Percentiles rank a stretch among this genome's conserved stretches.
Evolutionary conservation across 2,113 vertebrate genomes (phyloP).

Genomic region (Grammomys dolichurus): DNA sequence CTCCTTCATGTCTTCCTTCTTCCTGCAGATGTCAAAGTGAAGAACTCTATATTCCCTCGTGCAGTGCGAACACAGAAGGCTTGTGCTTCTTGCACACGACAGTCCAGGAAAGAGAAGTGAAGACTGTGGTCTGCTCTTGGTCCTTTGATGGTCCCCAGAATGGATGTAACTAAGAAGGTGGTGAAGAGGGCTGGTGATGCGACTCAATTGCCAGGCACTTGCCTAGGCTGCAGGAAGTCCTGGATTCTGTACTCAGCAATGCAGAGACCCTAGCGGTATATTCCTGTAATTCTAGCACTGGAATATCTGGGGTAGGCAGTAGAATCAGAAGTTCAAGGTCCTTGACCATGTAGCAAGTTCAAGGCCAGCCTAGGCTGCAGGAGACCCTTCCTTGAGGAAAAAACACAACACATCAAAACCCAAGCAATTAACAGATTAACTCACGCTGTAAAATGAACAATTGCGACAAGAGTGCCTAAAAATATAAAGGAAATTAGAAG

Average conservation of each 20-base stretch:
- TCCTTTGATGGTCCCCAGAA: not conserved
- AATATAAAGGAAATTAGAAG: not conserved
- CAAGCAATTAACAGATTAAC: not conserved
- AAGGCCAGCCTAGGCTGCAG: not conserved
- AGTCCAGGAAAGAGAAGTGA: not conserved
- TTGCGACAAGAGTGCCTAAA: not conserved
- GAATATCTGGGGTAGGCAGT: not conserved
- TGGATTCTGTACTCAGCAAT: not conserved
- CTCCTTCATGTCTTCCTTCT: not conserved
- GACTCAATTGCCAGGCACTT: not conserved
- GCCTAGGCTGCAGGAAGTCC: not conserved
- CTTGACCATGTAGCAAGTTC: not conserved
- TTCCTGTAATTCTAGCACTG: not conserved
- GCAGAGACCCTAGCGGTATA: not conserved
- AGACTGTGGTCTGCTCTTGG: not conserved
- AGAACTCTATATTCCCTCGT: not conserved
- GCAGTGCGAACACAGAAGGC: rapidly evolving
- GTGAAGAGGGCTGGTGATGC: not conserved
- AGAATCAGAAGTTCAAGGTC: not conserved
- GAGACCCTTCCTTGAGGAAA: not conserved
- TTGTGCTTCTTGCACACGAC: not conserved
- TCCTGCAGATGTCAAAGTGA: not conserved
- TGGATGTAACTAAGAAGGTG: not conserved
- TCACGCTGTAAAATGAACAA: not conserved
- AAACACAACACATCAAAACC: not conserved